Evolutionary conservation across 2,888 invertebrate species (phyloP).

Genomic region (Ischnus inquisitorius): DNA sequence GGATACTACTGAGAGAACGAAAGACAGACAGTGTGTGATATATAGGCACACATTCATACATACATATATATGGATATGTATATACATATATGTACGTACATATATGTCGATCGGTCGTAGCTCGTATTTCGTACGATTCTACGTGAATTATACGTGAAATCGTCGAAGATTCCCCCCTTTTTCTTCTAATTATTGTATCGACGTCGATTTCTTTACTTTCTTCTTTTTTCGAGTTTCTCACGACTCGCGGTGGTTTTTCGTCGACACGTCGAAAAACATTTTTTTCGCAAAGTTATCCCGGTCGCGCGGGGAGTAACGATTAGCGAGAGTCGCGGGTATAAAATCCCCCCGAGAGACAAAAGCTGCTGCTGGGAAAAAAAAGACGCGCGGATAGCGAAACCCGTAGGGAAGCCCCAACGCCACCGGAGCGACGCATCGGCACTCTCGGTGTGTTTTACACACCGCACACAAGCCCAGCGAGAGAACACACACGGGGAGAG

Average conservation of each 20-base stretch:
- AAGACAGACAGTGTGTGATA: slow-evolving; percentile 57
- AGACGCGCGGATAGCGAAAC: slow-evolving; percentile 65
- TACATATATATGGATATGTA: slow-evolving; percentile 41
- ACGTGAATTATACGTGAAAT: neutral
- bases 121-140: neutral
- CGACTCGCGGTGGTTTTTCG: neutral
- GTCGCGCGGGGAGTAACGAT: neutral
- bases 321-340: neutral
- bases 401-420: slow-evolving; percentile 66
- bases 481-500: no score
- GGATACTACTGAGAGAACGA: slow-evolving; percentile 7
- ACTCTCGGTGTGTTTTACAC: slow-evolving; percentile 38
- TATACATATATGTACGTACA: slow-evolving; percentile 2
- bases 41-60: slow-evolving; percentile 51
- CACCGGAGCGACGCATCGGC: slow-evolving; percentile 67
- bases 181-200: neutral
- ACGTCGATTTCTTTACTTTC: neutral
- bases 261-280: neutral
- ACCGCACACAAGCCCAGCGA: neutral
- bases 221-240: neutral
- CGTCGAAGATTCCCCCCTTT: neutral
- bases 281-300: neutral
- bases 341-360: slow-evolving; percentile 4
- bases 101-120: neutral
- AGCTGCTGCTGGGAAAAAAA: slow-evolving; percentile 46